Evolutionary conservation across 2,797 vertebrate species (phyloP).

Genomic region (Carduelis carduelis): DNA sequence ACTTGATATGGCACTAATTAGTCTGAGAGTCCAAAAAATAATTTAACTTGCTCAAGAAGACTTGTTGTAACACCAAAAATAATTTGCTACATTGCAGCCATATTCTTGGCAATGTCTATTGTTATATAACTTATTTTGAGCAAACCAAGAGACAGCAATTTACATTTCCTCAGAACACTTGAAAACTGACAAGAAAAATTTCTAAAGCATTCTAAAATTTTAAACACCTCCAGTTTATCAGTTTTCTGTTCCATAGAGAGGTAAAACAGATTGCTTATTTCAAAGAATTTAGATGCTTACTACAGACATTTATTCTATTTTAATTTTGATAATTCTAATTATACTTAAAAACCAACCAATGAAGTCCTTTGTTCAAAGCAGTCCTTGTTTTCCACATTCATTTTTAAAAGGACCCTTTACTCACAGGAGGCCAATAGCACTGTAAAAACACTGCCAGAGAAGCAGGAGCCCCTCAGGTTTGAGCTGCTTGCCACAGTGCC

Average conservation of each 20-base stretch:
- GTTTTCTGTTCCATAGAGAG: not conserved
- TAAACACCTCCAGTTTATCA: not conserved
- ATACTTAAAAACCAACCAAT: not conserved
- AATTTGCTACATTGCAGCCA: not conserved
- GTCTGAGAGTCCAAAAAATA: not conserved
- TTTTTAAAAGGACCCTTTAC: not conserved
- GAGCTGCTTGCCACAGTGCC: not conserved
- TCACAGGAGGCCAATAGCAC: not conserved
- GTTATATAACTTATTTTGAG: not conserved
- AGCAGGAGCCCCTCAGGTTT: not conserved
- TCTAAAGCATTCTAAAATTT: not conserved
- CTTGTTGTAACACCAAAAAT: not conserved
- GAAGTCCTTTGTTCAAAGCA: not conserved
- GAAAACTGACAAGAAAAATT: not conserved
- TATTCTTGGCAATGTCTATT: not conserved
- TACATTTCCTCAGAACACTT: not conserved
- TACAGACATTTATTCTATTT: not conserved
- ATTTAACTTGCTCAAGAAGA: not conserved
- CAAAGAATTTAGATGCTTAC: not conserved
- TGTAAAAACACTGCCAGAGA: not conserved
- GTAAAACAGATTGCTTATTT: not conserved
- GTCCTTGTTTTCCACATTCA: not conserved
- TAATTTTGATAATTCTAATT: not conserved
- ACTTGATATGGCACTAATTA: slow-evolving; percentile 44
- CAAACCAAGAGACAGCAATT: not conserved